Evolutionary conservation across 1,140 invertebrate genomes (phyloP).

Genomic region (Lepidostoma basale): DNA sequence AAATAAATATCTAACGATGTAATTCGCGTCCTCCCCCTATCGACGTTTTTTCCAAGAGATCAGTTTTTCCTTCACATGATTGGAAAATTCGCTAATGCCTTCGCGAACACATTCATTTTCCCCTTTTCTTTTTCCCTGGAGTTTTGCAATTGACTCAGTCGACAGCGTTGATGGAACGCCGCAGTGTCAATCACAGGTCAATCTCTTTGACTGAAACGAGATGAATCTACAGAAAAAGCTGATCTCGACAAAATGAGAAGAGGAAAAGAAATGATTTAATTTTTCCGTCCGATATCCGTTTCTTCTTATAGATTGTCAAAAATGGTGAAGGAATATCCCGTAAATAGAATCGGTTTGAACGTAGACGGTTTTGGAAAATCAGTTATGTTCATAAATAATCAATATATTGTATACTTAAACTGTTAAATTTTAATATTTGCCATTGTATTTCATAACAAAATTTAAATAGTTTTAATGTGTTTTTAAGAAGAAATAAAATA

Average conservation of each 20-base stretch:
- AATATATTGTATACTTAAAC: too few relatives aligned
- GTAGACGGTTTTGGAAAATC: too few relatives aligned
- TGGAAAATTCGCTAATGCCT: conserved; percentile 26
- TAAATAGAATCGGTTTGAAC: too few relatives aligned
- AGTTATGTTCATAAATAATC: too few relatives aligned
- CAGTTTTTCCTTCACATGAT: conserved; percentile 26
- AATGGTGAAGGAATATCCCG: too few relatives aligned
- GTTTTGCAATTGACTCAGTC: conserved; percentile 37
- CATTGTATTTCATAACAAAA: too few relatives aligned
- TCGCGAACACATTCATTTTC: conserved; percentile 28
- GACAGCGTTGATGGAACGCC: neutral
- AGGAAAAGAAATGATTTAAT: conserved; percentile 23
- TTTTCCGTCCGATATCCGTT: neutral
- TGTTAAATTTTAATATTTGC: too few relatives aligned
- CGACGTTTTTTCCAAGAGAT: neutral
- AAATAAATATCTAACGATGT: too few relatives aligned
- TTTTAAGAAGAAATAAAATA: too few relatives aligned
- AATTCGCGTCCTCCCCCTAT: neutral
- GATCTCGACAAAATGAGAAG: conserved; percentile 21
- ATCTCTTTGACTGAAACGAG: conserved; percentile 21
- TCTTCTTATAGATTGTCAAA: neutral
- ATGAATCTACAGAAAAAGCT: conserved; percentile 18
- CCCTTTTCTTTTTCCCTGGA: conserved; percentile 7
- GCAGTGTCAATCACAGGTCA: conserved; percentile 37
- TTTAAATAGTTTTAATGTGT: too few relatives aligned